Evolutionary conservation across 2,113 vertebrate genomes (phyloP), one percentile per base, ranked within the genome.

Genomic region (Ascaphus truei): DNA sequence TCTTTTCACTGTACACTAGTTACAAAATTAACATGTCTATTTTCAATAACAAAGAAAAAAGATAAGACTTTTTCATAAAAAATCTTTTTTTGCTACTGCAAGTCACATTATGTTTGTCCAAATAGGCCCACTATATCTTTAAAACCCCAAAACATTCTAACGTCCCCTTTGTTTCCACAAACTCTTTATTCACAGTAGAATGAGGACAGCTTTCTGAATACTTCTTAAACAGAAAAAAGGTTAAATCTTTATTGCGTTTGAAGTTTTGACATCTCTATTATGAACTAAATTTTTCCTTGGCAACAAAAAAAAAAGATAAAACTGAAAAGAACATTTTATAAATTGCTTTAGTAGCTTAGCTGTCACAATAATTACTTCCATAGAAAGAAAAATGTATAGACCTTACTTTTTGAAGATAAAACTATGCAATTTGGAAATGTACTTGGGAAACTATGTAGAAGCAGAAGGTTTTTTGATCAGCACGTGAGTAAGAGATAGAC

Each of bases 231-330:
- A 68, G 48, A 59, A 36, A 48, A 68, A 59, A 47, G 27, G 55
- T 25, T 60, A 59, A 59, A 68, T 68, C 66, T 59, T 18, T 50
- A 59, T 59, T 55, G 15, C 51, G 34, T 60, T 36, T 60, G 5
- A 22, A 68, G 51, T 59, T 68, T 29, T 68, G 66, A 68, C 66
- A 68, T 68, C 56, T 58, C 55, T 68, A 59, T 68, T 68, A 68
- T 60, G 25, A 50, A 59, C 43, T 39, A n/a, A n/a, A 16, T 47
- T 57, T 47, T 66, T 33, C 60, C 23, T 37, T 26, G 8, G 23
- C 23, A 51, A 47, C 37, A 59, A 39, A 51, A 68, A 59, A n/a
- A 12, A 31, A 59, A 36, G 51, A 57, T 67, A 58, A 60, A 37
- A 31, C 25, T 36, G 48, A 22, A 29, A 45, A 68, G 65, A 45